Evolutionary conservation across 1,140 invertebrate genomes (phyloP).

Genomic region (Panagrolaimus sp.): DNA sequence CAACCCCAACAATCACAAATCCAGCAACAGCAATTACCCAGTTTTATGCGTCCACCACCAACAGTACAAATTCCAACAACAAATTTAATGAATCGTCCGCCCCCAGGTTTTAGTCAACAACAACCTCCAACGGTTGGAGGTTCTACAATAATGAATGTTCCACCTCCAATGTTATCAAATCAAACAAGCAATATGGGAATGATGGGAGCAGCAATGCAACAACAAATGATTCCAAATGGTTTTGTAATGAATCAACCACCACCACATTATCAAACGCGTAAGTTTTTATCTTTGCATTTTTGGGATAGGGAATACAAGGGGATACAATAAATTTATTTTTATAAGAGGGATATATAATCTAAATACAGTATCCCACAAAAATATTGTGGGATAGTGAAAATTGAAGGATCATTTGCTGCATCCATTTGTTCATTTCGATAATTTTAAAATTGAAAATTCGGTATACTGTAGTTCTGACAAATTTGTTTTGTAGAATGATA

Average conservation of each 20-base stretch:
- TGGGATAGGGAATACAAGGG: too few relatives aligned
- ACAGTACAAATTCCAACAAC: slow-evolving; percentile 5
- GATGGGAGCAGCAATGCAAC: not conserved
- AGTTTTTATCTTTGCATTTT: slow-evolving; percentile 43
- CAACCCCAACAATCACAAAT: not conserved
- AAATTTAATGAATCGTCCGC: slow-evolving; percentile 42
- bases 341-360: too few relatives aligned
- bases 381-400: too few relatives aligned
- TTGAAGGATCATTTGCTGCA: too few relatives aligned
- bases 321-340: too few relatives aligned
- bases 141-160: slow-evolving; percentile 18
- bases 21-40: slow-evolving; percentile 1
- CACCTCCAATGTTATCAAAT: slow-evolving; percentile 13
- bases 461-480: too few relatives aligned
- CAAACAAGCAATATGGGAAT: slow-evolving; percentile 5
- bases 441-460: too few relatives aligned
- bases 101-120: slow-evolving; percentile 20
- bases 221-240: not conserved
- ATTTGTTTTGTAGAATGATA: too few relatives aligned
- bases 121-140: slow-evolving; percentile 12
- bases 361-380: too few relatives aligned
- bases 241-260: slow-evolving; percentile 22
- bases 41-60: not conserved
- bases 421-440: too few relatives aligned
- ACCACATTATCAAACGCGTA: slow-evolving; percentile 21